Evolutionary conservation across 2,113 vertebrate species (phyloP).

Genomic region (Falco punctatus): DNA sequence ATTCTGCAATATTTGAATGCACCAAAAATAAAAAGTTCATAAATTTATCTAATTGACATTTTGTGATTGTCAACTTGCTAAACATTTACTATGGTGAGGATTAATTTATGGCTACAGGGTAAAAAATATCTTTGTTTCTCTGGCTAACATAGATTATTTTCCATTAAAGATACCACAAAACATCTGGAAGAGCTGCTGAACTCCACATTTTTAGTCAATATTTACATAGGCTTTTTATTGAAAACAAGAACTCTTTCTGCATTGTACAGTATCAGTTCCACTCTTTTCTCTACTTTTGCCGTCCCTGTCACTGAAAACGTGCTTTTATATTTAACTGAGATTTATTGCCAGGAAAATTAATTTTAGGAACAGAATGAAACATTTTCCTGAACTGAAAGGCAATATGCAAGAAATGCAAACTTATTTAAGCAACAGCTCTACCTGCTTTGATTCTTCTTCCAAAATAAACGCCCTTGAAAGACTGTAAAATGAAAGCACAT

Average conservation of each 20-base stretch:
- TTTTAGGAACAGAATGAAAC: conserved; percentile 60
- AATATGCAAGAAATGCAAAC: conserved; percentile 41
- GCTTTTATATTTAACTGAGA: conserved; percentile 47
- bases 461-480: neutral
- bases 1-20: neutral
- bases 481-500: neutral
- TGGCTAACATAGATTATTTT: neutral
- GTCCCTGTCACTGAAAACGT: conserved; percentile 29
- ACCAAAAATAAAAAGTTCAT: neutral
- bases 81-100: neutral
- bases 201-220: conserved; percentile 17
- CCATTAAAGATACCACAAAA: conserved; percentile 10
- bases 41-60: neutral
- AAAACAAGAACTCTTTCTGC: conserved; percentile 50
- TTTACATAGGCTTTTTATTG: conserved; percentile 58
- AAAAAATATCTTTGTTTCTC: neutral
- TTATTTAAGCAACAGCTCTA: conserved; percentile 61
- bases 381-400: conserved; percentile 65
- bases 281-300: neutral
- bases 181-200: conserved; percentile 16
- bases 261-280: conserved; percentile 35
- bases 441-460: neutral
- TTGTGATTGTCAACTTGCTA: neutral
- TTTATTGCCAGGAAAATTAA: conserved; percentile 57
- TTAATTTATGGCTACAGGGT: neutral